Base-by-base conservation (phyloP, 1,140 invertebrate genomes). In the Bombus vancouverensis region DNA sequence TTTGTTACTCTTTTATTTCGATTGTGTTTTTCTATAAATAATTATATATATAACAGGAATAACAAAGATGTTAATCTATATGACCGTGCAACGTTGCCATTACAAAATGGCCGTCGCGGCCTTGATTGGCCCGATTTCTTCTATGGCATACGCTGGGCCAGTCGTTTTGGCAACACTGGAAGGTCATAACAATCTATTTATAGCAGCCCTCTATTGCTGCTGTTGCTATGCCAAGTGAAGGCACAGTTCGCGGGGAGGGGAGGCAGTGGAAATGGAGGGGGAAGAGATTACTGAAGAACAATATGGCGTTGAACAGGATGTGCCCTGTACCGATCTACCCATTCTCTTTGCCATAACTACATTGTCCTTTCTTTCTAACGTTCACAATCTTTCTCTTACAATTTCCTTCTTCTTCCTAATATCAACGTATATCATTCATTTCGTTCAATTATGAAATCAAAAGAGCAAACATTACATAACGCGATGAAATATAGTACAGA, bases 121-220 rank as follows among this genome's bases (percentile, higher is more conserved):
- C 91, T 92, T 91, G 88, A 81, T 87, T 74, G 59, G 72, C 66
- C 73, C 75, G 87, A 75, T 72, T 89, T 91, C 81, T 77, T 87
- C 71, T 70, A 72, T 47, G 73, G 74, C 42, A 34, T 68, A 76
- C 59, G 75, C 85, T 90, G 87, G 91, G 89, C 89, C 92, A 89
- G 88, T 89, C 68, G 87, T 91, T 92, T 92, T 92, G 93, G 92
- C 93, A 93, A 94, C 93, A 65, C 87, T 88, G 93, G 78, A 92
- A 86, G 76, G 81, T 85, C 87, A 44, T 87, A 81, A 86, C 76
- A 77, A 91, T 92, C 92, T 93, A 93, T 92, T 91, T 93, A 93
- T 92, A 94, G 92, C 68, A 89, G 87, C 66, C 81, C 89, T 89
- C 91, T 94, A 93, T 93, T 93, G 90, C 86, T 77, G 91, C 89